Evolutionary conservation across 2,888 invertebrate genomes (phyloP).

Genomic region (Branchellion lobata): DNA sequence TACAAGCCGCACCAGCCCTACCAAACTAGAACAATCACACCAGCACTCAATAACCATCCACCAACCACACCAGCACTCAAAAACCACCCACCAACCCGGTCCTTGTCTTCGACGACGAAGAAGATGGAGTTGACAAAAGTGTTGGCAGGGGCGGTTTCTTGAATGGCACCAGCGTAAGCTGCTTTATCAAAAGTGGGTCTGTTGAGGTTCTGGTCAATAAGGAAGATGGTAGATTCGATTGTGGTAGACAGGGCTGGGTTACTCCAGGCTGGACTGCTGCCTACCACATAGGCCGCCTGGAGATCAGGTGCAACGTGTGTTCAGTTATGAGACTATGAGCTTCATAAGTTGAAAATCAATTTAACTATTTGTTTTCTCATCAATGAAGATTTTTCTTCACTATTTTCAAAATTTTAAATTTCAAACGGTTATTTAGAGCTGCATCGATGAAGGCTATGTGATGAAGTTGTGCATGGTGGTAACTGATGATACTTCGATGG

Average conservation of each 20-base stretch:
- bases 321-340: too few species aligned
- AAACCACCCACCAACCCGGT: constrained; percentile 36
- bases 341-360: too few species aligned
- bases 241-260: constrained; percentile 22
- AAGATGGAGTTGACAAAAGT: constrained; percentile 43
- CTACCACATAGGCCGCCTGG: constrained; percentile 36
- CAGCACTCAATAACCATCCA: too few species aligned
- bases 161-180: constrained; percentile 31
- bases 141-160: constrained; percentile 26
- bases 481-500: too few species aligned
- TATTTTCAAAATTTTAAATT: too few species aligned
- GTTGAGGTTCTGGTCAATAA: constrained; percentile 40
- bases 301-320: not conserved
- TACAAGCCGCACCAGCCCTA: too few species aligned
- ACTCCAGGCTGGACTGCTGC: not conserved
- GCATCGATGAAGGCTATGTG: too few species aligned
- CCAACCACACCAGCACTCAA: not conserved
- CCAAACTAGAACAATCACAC: too few species aligned
- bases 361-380: too few species aligned
- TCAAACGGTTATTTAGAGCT: too few species aligned
- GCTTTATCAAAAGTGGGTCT: constrained; percentile 34
- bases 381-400: too few species aligned
- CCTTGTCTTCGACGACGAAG: constrained; percentile 41
- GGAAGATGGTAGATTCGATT: constrained; percentile 34
- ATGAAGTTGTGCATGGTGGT: too few species aligned